Conservation (phyloP, 1,140 invertebrate genomes). For the Panagrolaimus sp. region DNA sequence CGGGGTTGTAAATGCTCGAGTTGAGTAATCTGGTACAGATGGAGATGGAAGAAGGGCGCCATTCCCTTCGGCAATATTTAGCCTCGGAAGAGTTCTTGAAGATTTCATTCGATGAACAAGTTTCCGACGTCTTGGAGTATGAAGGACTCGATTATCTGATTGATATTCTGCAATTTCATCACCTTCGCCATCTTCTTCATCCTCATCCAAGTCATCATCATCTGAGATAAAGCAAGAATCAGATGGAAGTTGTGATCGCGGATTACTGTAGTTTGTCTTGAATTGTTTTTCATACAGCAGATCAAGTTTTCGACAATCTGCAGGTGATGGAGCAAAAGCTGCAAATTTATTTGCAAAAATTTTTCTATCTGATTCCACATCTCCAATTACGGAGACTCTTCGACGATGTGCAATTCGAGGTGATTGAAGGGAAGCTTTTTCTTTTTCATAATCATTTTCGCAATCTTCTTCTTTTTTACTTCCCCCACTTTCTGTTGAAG, state of each 20-base stretch:
- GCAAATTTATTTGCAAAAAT: not conserved
- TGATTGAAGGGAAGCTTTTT: too few relatives aligned
- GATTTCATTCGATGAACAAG: not conserved
- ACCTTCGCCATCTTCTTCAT: not conserved
- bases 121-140: too few relatives aligned
- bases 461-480: too few relatives aligned
- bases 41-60: not conserved
- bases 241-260: not conserved
- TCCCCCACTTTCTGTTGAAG: too few relatives aligned
- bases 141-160: too few relatives aligned
- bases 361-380: not conserved
- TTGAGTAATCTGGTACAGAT: not conserved
- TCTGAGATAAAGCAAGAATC: not conserved
- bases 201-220: slow-evolving; percentile 2
- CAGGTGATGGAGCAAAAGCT: not conserved
- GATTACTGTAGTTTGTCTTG: not conserved
- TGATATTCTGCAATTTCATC: too few relatives aligned
- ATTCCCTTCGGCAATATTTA: not conserved
- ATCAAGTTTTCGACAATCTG: not conserved
- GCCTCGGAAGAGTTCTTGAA: not conserved
- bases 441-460: too few relatives aligned
- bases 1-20: too few relatives aligned
- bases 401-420: not conserved
- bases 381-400: not conserved
- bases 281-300: not conserved